Percentiles rank a stretch among this genome's conserved stretches.
Conservation (phyloP, 1,140 invertebrate genomes). For the Augochlora pura region DNA sequence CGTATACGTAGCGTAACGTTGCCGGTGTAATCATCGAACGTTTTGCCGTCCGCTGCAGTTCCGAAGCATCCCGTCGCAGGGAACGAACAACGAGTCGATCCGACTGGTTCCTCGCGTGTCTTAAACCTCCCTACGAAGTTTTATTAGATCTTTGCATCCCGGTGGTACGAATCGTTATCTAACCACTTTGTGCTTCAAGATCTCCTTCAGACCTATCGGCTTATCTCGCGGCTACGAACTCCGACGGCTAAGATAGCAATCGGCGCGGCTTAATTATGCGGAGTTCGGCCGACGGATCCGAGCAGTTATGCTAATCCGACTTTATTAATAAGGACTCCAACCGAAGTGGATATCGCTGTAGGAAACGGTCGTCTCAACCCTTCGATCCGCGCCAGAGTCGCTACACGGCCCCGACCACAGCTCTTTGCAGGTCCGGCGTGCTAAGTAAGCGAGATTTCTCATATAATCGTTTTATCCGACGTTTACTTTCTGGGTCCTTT, state of each 20-base stretch:
- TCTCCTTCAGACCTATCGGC: slow-evolving; percentile 19
- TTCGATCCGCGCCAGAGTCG: slow-evolving; percentile 51
- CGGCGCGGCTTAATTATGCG: slow-evolving; percentile 66
- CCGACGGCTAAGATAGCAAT: slow-evolving; percentile 58
- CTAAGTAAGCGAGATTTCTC: slow-evolving; percentile 70
- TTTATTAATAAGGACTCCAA: slow-evolving; percentile 75
- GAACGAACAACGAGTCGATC: not conserved
- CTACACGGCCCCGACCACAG: slow-evolving; percentile 22
- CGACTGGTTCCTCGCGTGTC: not conserved
- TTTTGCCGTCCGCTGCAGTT: not conserved
- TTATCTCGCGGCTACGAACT: slow-evolving; percentile 53
- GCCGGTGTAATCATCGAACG: slow-evolving; percentile 26
- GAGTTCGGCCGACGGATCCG: slow-evolving; percentile 61
- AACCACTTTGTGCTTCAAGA: not conserved
- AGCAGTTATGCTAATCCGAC: slow-evolving; percentile 73
- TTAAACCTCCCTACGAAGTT: too few species aligned
- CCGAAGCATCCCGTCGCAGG: not conserved
- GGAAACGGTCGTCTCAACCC: slow-evolving; percentile 67
- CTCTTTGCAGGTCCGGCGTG: slow-evolving; percentile 44
- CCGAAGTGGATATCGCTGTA: slow-evolving; percentile 67
- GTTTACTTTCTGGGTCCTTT: slow-evolving; percentile 54
- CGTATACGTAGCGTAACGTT: slow-evolving; percentile 12
- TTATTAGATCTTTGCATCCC: not conserved
- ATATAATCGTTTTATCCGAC: slow-evolving; percentile 73
- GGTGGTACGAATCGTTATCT: not conserved